phyloP scores from a whole-genome alignment of 2,888 invertebrate species.

The Papilio protenor region DNA sequence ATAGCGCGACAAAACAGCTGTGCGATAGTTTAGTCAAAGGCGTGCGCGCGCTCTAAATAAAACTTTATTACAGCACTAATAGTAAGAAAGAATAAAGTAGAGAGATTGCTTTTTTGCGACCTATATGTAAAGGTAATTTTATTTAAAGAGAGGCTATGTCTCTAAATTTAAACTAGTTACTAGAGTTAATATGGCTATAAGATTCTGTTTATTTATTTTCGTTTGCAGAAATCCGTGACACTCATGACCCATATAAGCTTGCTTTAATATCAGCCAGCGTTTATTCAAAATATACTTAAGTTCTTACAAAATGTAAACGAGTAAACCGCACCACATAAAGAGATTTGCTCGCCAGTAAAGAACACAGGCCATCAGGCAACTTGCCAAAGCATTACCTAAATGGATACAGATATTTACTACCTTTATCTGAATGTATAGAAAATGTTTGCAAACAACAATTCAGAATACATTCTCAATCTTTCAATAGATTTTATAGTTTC shows the following conservation, averaged over 20 bases:
- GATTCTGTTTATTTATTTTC: neutral
- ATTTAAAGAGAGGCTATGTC: too few relatives aligned
- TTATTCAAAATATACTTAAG: neutral
- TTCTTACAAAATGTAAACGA: constrained; percentile 17
- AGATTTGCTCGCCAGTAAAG: constrained; percentile 31
- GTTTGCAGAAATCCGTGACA: neutral
- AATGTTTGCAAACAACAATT: neutral
- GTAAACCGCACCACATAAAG: constrained; percentile 23
- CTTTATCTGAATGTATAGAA: constrained; percentile 8
- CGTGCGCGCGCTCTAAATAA: too few relatives aligned
- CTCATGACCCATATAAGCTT: neutral
- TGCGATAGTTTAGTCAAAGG: too few relatives aligned
- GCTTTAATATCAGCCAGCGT: neutral
- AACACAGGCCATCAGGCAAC: constrained; percentile 23
- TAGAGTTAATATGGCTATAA: neutral
- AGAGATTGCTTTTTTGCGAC: neutral
- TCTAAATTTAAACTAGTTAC: too few relatives aligned
- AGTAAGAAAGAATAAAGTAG: neutral
- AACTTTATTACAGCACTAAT: neutral
- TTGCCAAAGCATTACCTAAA: constrained; percentile 31
- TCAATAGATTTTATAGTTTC: neutral
- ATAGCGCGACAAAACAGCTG: too few relatives aligned
- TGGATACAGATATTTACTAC: constrained; percentile 12
- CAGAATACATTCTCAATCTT: neutral
- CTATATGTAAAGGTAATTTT: neutral